Conservation (phyloP, 2,888 invertebrate genomes). For the Oligia fasciuncula region DNA sequence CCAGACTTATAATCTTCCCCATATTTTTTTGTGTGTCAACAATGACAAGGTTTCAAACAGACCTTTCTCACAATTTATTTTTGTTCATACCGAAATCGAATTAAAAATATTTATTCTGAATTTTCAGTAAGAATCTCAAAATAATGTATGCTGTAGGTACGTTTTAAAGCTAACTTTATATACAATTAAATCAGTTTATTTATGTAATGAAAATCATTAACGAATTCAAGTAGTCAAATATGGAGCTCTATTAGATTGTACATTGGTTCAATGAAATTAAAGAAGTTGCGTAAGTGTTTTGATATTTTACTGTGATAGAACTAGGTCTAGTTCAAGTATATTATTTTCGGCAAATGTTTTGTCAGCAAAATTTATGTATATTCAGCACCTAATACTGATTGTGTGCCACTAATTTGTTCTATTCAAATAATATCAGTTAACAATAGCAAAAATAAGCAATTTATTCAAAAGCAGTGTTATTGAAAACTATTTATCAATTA, state of each 20-base stretch:
- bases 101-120: constrained; percentile 63
- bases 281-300: constrained; percentile 73
- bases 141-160: constrained; percentile 44
- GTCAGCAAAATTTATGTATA: constrained; percentile 41
- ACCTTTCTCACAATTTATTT: not conserved
- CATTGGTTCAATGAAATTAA: constrained; percentile 54
- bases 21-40: not conserved
- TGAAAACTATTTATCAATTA: constrained; percentile 32
- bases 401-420: constrained; percentile 39
- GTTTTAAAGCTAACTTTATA: constrained; percentile 12
- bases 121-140: constrained; percentile 77
- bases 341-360: constrained; percentile 68
- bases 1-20: not conserved
- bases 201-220: constrained; percentile 10
- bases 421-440: constrained; percentile 33
- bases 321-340: constrained; percentile 78
- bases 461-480: constrained; percentile 16
- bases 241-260: constrained; percentile 24
- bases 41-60: not conserved
- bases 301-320: constrained; percentile 89
- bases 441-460: constrained; percentile 25
- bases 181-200: constrained; percentile 22
- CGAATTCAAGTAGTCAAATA: constrained; percentile 22
- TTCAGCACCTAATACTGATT: constrained; percentile 26
- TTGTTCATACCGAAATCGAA: constrained; percentile 1